Evolutionary conservation across 2,888 invertebrate species (phyloP).

Genomic region (Drosophila setosimentum): DNA sequence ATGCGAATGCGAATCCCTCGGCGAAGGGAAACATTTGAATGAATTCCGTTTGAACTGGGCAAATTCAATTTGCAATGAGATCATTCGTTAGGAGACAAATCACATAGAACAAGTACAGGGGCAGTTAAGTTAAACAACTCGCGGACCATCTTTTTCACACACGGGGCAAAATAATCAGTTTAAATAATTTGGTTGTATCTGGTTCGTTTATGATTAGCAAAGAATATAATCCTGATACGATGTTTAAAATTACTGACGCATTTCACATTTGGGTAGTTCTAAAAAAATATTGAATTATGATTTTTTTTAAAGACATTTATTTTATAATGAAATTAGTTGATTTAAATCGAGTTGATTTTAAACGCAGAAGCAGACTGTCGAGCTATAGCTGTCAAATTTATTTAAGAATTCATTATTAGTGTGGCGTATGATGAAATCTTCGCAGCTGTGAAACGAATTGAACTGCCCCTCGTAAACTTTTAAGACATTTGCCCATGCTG

Average conservation of each 20-base stretch:
- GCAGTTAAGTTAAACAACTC: conserved; percentile 7
- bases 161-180: conserved; percentile 55
- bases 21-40: conserved; percentile 45
- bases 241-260: not conserved
- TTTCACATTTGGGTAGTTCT: not conserved
- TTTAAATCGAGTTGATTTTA: not conserved
- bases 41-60: conserved; percentile 66
- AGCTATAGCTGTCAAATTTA: not conserved
- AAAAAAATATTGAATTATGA: not conserved
- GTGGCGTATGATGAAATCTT: not conserved
- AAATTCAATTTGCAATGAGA: conserved; percentile 73
- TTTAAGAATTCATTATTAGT: not conserved
- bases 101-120: conserved; percentile 14
- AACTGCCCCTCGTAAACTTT: conserved; percentile 4
- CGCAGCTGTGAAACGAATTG: not conserved
- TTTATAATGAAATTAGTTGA: not conserved
- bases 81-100: conserved; percentile 44
- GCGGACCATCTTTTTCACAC: not conserved
- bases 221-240: not conserved
- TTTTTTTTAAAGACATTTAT: not conserved
- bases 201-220: not conserved
- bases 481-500: conserved; percentile 6
- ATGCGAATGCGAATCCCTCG: conserved; percentile 5
- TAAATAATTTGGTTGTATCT: conserved; percentile 32
- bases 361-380: not conserved